Evolutionary conservation across 2,113 vertebrate species (phyloP).

Genomic region (Furnarius figulus): DNA sequence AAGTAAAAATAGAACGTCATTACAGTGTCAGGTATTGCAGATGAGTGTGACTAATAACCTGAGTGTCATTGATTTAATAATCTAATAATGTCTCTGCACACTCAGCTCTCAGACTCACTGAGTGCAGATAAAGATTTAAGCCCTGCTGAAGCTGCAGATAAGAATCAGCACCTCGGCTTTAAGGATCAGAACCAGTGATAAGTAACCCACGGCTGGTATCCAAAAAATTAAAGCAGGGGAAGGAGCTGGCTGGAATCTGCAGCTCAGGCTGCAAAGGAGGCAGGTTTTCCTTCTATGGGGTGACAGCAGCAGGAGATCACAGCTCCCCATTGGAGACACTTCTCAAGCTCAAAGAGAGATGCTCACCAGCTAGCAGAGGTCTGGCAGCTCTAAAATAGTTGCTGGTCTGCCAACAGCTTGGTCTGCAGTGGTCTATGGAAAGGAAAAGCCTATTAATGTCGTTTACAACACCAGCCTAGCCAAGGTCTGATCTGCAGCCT

Average conservation of each 20-base stretch:
- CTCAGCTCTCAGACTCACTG: slow-evolving; percentile 59
- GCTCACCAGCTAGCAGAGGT: not conserved
- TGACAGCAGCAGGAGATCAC: not conserved
- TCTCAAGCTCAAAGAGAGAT: not conserved
- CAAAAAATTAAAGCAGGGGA: not conserved
- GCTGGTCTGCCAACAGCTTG: not conserved
- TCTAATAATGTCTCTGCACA: slow-evolving; percentile 67
- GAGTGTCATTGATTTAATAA: slow-evolving; percentile 76
- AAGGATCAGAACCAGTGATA: slow-evolving; percentile 39
- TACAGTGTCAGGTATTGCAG: slow-evolving; percentile 72
- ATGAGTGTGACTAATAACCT: slow-evolving; percentile 76
- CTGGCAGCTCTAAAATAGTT: not conserved
- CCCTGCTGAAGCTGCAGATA: slow-evolving; percentile 42
- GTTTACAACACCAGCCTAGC: not conserved
- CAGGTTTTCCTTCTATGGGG: not conserved
- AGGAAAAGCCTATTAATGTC: not conserved
- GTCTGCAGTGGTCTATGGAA: accelerated
- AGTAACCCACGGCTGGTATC: slow-evolving; percentile 4
- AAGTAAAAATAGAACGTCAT: slow-evolving; percentile 78
- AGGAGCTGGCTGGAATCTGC: not conserved
- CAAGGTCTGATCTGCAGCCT: not conserved
- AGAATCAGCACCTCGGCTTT: slow-evolving; percentile 50
- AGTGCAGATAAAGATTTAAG: slow-evolving; percentile 60
- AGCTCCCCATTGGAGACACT: not conserved
- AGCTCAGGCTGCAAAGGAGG: not conserved